Conservation (phyloP, 1,140 invertebrate species). For the Orussus abietinus region DNA sequence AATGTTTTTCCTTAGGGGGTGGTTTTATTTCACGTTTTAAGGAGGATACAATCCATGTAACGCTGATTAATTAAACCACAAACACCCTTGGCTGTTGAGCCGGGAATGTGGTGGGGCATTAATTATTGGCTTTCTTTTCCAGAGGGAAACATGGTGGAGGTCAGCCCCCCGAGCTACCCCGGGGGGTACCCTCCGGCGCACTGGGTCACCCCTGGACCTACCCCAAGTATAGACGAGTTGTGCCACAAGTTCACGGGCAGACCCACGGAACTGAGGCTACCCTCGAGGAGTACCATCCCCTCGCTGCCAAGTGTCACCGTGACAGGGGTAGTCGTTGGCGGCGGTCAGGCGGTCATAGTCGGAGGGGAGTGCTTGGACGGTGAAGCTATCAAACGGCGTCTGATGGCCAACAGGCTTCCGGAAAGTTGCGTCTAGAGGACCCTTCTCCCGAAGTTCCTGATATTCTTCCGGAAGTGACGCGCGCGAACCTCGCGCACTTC, state of each 20-base stretch:
- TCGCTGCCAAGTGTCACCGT: slow-evolving; percentile 51
- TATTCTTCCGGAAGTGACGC: no score
- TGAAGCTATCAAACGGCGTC: slow-evolving; percentile 69
- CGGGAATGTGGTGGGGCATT: no score
- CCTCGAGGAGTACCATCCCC: slow-evolving; percentile 48
- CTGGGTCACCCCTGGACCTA: slow-evolving; percentile 48
- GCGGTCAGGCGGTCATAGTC: slow-evolving; percentile 39
- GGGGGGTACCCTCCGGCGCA: slow-evolving; percentile 43
- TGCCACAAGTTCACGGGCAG: slow-evolving; percentile 46
- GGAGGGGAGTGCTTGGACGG: slow-evolving; percentile 54
- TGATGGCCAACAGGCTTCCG: slow-evolving; percentile 70
- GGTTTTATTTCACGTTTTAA: no score
- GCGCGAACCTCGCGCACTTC: no score
- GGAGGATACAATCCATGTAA: no score
- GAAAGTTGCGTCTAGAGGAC: slow-evolving; percentile 70
- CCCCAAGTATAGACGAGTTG: slow-evolving; percentile 50
- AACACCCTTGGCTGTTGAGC: no score
- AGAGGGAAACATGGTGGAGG: slow-evolving; percentile 46
- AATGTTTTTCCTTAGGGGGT: no score
- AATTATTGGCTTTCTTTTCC: no score
- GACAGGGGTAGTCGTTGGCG: slow-evolving; percentile 34
- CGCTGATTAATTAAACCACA: no score
- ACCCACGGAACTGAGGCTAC: slow-evolving; percentile 48
- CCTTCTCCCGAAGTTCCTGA: no score
- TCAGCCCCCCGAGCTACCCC: slow-evolving; percentile 50